Base-by-base conservation (phyloP, 2,113 vertebrate genomes). In the Turdus rufiventris region DNA sequence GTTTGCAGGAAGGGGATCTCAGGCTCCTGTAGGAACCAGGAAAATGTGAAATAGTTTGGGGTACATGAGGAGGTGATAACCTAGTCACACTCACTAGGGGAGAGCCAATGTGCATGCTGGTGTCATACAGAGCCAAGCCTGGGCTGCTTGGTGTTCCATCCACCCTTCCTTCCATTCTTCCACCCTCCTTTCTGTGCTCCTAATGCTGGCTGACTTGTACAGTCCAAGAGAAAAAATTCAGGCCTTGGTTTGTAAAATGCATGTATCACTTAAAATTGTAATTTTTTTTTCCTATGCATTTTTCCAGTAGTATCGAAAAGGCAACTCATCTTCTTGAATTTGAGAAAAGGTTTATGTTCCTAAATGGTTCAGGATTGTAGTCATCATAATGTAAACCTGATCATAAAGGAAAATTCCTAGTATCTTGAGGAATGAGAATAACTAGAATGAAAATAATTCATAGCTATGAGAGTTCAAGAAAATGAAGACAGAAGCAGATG, bases 401-500 rank as follows among this genome's bases (percentile, higher is more conserved):
- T 45, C 7, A 43, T 53, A 89, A 78, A 67, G 48, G 31, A 89
- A 87, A 75, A 75, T 70, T 85, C 51, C 24, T 70, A 34, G 14
- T 42, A 16, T 45, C 18, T 34, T 47, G 11, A 85, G 42, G 38
- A 72, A 89, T 54, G 14, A 74, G 8, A 88, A 47, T 85, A 74
- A 28, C 20, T 74, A 51, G 29, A 87, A 85, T 43, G 40, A 29
- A 91, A 87, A 82, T 66, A 85, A 73, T 62, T 76, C 56, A 34
- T 18, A 70, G 18, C 34, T 75, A 18, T 66, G 38, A 73, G 50
- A 85, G 24, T 61, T 89, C 70, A 73, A 73, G 74, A 73, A 82
- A 91, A 87, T 72, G 24, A 92, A 85, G 62, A 60, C 25, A 92
- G 77, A 92, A 95, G 75, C 21, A 76, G 54, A 85, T 87, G 7